These are phyloP conservation scores for Aporophyla nigra DNA, from an alignment of 2,888 invertebrate species.

Conservation along the genomic window DNA sequence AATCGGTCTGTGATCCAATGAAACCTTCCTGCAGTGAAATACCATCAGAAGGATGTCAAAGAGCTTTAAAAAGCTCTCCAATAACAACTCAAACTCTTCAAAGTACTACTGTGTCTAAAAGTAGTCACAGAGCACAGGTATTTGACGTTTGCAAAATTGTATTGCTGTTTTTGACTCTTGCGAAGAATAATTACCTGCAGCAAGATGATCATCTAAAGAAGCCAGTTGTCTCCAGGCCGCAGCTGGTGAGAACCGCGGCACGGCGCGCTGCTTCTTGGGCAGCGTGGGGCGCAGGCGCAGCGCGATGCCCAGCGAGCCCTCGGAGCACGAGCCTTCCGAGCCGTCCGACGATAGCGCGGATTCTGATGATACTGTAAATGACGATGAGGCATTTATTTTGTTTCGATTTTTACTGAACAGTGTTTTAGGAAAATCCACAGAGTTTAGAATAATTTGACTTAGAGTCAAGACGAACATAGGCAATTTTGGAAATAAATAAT, in stretches of 20 bases:
- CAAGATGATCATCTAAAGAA: constrained; percentile 90
- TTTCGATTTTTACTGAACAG: neutral
- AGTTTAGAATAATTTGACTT: neutral
- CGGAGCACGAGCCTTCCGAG: constrained; percentile 88
- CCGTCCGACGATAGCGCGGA: constrained; percentile 90
- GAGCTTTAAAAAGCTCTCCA: too few relatives aligned
- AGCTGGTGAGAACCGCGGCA: constrained; percentile 95
- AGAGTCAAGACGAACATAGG: too few relatives aligned
- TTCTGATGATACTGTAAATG: constrained; percentile 87
- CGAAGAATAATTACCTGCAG: constrained; percentile 74
- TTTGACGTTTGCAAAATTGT: too few relatives aligned
- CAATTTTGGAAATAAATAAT: too few relatives aligned
- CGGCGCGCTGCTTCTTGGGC: constrained; percentile 94
- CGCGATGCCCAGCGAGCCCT: constrained; percentile 92
- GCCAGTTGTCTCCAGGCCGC: constrained; percentile 95
- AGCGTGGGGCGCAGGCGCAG: constrained; percentile 94
- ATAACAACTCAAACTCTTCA: too few relatives aligned
- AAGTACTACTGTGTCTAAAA: too few relatives aligned
- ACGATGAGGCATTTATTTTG: neutral
- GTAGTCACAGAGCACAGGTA: too few relatives aligned
- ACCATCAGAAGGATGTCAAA: too few relatives aligned
- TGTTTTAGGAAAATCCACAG: neutral
- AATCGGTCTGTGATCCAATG: too few relatives aligned
- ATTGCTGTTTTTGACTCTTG: too few relatives aligned
- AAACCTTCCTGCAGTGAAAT: too few relatives aligned